Evolutionary conservation across 1,140 invertebrate genomes (phyloP).

Genomic region (Alviniconcha marisindica): DNA sequence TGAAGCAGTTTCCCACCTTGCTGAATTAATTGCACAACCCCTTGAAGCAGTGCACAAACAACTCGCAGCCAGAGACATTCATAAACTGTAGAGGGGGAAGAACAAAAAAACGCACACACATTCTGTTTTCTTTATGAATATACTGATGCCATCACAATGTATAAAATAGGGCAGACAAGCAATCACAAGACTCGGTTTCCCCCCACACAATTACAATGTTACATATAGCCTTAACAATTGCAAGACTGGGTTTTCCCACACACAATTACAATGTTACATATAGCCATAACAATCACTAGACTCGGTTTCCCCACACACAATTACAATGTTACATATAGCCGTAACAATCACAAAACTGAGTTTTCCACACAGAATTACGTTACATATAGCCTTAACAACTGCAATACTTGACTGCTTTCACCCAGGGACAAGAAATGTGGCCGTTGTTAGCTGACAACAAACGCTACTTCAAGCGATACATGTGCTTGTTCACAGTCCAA

Average conservation of each 20-base stretch:
- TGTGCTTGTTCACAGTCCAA: too few relatives aligned
- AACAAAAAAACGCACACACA: neutral
- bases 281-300: neutral
- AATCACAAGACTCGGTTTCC: too few relatives aligned
- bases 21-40: too few relatives aligned
- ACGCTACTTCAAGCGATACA: too few relatives aligned
- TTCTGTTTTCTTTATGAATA: neutral
- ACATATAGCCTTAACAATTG: neutral
- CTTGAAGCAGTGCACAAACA: too few relatives aligned
- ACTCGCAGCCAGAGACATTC: too few relatives aligned
- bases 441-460: too few relatives aligned
- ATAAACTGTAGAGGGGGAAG: too few relatives aligned
- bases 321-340: neutral
- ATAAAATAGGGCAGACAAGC: neutral
- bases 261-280: neutral
- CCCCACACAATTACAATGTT: neutral
- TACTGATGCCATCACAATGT: slow-evolving; percentile 16
- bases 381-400: neutral
- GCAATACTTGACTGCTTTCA: neutral
- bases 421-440: too few relatives aligned
- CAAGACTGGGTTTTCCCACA: neutral
- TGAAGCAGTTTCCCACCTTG: too few relatives aligned
- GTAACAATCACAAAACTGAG: neutral
- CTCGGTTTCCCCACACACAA: neutral
- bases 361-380: neutral